Evolutionary conservation across 2,797 vertebrate species (phyloP).

Genomic region (Sciurus vulgaris): DNA sequence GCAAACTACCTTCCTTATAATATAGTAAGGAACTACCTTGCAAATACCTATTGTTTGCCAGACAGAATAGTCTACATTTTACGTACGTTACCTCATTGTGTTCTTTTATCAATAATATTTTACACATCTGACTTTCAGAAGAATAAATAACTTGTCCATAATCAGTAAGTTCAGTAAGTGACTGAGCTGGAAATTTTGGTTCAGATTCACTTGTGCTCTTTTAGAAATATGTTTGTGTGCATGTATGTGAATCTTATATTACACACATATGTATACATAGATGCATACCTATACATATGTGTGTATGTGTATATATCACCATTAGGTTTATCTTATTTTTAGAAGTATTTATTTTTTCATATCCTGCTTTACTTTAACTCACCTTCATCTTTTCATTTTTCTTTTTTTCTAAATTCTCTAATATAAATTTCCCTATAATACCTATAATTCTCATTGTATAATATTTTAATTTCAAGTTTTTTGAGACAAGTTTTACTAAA

Average conservation of each 20-base stretch:
- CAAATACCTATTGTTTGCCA: not conserved
- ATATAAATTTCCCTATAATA: conserved; percentile 13
- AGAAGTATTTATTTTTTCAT: no score
- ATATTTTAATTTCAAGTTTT: conserved; percentile 77
- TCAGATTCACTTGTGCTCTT: not conserved
- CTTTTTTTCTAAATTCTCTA: not conserved
- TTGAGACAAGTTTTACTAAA: conserved; percentile 75
- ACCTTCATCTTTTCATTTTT: no score
- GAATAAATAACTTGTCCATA: conserved; percentile 35
- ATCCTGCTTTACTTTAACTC: no score
- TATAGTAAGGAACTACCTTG: not conserved
- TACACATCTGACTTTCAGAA: conserved; percentile 29
- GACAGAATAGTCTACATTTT: conserved; percentile 10
- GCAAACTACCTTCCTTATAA: not conserved
- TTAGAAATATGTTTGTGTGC: not conserved
- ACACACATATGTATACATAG: no score
- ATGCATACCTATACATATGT: no score
- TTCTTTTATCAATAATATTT: conserved; percentile 29
- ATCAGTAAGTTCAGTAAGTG: conserved; percentile 4
- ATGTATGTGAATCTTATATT: no score
- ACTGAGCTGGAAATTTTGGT: not conserved
- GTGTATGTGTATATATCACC: no score
- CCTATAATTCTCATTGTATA: not conserved
- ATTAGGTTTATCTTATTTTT: no score
- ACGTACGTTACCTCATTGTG: not conserved